Base-by-base conservation (phyloP, 2,888 invertebrate species). In the Alsophila aescularia region DNA sequence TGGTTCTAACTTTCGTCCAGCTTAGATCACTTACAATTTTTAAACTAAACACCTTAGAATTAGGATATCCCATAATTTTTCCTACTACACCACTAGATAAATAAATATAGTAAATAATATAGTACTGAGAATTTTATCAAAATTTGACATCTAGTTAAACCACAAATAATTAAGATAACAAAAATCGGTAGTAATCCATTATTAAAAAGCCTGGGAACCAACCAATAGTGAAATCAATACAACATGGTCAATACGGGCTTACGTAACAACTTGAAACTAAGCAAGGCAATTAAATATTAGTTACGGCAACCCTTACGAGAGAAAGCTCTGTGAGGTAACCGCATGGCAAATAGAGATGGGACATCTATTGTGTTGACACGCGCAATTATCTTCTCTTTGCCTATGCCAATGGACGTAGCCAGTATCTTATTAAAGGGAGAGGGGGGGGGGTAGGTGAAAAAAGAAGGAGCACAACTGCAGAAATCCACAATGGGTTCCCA, bases 341-440 rank as follows among this genome's bases (percentile, higher is more conserved):
- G 62, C 63, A 63, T 45, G 40, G 60, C 63, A 64, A 61, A 65
- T 51, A 64, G 44, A 59, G 39, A 50, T 41, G 39, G 24, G 52
- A n/a, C 47, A 59, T 53, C 53, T 58, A 68, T 64, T 69, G 66
- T 72, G 58, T 55, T 62, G 58, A 60, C 60, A 61, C 58, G 58
- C 44, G 57, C 66, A 69, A 73, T 75, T 73, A 75, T 67, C 68
- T 64, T 50, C 62, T 63, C 67, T 69, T 67, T 69, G 62, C 48
- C 53, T 60, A 48, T 60, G 60, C 64, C n/a, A 6, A 36, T 31
- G 14, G 15, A 6, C 10, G 2, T 1, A 21, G 18, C 1, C 10
- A 16, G 3, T 15, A 36, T 36, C 16, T 16, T 8, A 16, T n/a
- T n/a, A n/a, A n/a, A n/a, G n/a, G n/a, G n/a, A n/a, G n/a, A n/a